Evolutionary conservation across 2,797 vertebrate species (phyloP).

Genomic region (Bovichtus variegatus): DNA sequence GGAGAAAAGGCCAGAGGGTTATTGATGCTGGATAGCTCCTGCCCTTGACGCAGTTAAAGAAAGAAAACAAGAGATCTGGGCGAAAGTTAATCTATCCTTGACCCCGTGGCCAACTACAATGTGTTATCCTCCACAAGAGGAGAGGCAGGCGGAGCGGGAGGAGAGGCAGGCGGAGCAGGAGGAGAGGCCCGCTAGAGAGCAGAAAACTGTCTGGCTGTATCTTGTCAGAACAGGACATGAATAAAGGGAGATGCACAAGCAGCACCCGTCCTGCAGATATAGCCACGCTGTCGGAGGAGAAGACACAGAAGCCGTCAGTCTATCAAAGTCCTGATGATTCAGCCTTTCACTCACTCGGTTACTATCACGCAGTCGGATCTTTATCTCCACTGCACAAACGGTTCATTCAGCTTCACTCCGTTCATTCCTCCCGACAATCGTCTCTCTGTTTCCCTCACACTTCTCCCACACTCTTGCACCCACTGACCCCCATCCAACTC

Average conservation of each 20-base stretch:
- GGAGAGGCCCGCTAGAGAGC: slow-evolving; percentile 34
- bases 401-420: slow-evolving; percentile 57
- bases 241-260: slow-evolving; percentile 36
- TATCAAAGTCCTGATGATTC: slow-evolving; percentile 45
- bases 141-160: slow-evolving; percentile 51
- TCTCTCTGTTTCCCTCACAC: slow-evolving; percentile 48
- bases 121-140: slow-evolving; percentile 64
- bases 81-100: slow-evolving; percentile 73
- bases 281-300: slow-evolving; percentile 24
- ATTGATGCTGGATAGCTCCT: slow-evolving; percentile 50
- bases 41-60: slow-evolving; percentile 49
- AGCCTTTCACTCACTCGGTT: slow-evolving; percentile 46
- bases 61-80: slow-evolving; percentile 58
- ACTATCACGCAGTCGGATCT: slow-evolving; percentile 51
- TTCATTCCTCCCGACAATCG: slow-evolving; percentile 61
- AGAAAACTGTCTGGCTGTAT: slow-evolving; percentile 68
- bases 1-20: slow-evolving; percentile 61
- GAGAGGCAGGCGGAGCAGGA: slow-evolving; percentile 34
- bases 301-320: slow-evolving; percentile 34
- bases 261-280: slow-evolving; percentile 21
- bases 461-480: slow-evolving; percentile 42
- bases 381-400: slow-evolving; percentile 57
- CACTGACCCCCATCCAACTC: slow-evolving; percentile 35
- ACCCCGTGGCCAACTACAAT: slow-evolving; percentile 58
- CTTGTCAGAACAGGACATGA: slow-evolving; percentile 56